These are phyloP conservation scores for Apogon talboti DNA, from an alignment of 2,797 vertebrate genomes.

Conservation along the genomic window DNA sequence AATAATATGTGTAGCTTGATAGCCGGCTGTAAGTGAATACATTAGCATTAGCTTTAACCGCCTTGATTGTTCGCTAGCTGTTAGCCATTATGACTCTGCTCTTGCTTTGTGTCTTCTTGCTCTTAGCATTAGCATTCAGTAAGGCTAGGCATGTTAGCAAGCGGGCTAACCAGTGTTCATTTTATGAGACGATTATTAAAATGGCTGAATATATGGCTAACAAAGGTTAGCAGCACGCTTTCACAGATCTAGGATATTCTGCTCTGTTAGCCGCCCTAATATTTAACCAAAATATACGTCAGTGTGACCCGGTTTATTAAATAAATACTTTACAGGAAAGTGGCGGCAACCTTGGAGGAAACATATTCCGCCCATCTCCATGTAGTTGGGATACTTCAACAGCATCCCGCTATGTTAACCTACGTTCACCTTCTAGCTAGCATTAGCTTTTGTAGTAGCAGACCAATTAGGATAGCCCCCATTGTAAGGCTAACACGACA, in stretches of 20 bases:
- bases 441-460: conserved; percentile 40
- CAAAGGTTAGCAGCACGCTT: conserved; percentile 30
- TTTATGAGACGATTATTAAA: conserved; percentile 64
- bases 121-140: conserved; percentile 33
- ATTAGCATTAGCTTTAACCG: conserved; percentile 50
- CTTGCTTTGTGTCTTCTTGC: conserved; percentile 64
- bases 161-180: conserved; percentile 30
- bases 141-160: conserved; percentile 19
- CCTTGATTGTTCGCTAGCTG: conserved; percentile 45
- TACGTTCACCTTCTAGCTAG: conserved; percentile 21
- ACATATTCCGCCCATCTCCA: conserved; percentile 30
- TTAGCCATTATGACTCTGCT: conserved; percentile 48
- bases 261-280: accelerated
- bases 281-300: accelerated
- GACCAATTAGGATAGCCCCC: not conserved
- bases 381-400: conserved; percentile 20
- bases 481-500: conserved; percentile 9
- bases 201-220: conserved; percentile 70
- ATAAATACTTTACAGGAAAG: not conserved
- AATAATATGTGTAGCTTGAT: too few relatives aligned
- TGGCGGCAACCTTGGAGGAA: not conserved
- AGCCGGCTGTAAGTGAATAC: conserved; percentile 26
- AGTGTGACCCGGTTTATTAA: not conserved
- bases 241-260: not conserved
- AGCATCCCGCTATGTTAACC: conserved; percentile 20